Percentiles rank a stretch among this genome's conserved stretches.
phyloP scores from a whole-genome alignment of 2,113 vertebrate genomes.

The Cyanoderma ruficeps region DNA sequence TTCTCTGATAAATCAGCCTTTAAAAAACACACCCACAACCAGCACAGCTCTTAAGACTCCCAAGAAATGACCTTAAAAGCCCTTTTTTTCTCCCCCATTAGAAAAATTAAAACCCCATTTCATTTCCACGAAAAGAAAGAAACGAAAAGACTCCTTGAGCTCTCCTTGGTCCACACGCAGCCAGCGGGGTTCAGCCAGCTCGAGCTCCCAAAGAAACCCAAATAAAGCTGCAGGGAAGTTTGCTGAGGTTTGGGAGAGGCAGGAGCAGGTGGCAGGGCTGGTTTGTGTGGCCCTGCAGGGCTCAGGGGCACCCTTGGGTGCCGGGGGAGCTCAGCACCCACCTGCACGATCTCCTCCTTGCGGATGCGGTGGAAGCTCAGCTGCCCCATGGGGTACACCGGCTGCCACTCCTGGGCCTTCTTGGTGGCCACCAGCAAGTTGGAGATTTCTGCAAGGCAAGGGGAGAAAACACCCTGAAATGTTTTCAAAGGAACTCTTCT shows the following conservation, averaged over 20 bases:
- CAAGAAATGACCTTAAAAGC: not conserved
- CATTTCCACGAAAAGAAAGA: not conserved
- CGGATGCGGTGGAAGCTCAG: slow-evolving; percentile 92
- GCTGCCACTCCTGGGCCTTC: slow-evolving; percentile 79
- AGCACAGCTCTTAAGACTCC: not conserved
- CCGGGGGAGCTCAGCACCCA: slow-evolving; percentile 19
- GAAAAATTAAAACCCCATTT: not conserved
- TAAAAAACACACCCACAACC: not conserved
- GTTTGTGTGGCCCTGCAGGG: not conserved
- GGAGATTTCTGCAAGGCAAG: slow-evolving; percentile 84
- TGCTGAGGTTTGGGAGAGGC: not conserved
- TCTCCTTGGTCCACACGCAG: not conserved
- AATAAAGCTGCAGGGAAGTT: not conserved
- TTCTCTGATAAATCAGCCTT: not conserved
- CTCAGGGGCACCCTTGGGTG: not conserved
- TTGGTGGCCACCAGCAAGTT: slow-evolving; percentile 95
- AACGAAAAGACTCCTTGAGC: not conserved
- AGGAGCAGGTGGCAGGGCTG: not conserved
- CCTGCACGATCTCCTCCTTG: slow-evolving; percentile 91
- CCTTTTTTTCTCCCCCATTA: no score
- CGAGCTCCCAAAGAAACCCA: no score
- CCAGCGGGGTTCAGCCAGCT: not conserved
- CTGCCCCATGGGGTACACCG: slow-evolving; percentile 77
- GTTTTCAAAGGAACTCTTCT: not conserved
- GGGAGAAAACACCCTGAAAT: not conserved